These are phyloP conservation scores for Epizoanthus rinbou DNA, from an alignment of 92 coral and sea anemone species.

Conservation along the genomic window DNA sequence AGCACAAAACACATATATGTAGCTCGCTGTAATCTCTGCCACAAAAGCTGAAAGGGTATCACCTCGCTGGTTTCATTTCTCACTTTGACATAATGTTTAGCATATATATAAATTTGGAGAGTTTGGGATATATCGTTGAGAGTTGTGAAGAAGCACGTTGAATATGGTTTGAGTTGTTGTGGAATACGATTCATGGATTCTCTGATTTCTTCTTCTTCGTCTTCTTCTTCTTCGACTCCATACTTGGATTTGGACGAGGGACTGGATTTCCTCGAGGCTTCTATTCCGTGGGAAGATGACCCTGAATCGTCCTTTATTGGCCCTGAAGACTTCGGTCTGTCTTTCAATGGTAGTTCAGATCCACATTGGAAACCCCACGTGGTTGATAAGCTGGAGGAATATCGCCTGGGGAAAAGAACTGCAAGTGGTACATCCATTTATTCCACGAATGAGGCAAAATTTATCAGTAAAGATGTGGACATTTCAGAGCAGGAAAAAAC, in stretches of 20 bases:
- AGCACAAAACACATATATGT: not conserved
- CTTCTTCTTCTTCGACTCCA: slow-evolving; percentile 33
- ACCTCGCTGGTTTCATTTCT: not conserved
- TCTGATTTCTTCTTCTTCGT: slow-evolving; percentile 18
- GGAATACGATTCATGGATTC: slow-evolving; percentile 13
- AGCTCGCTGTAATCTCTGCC: not conserved
- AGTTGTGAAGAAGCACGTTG: not conserved
- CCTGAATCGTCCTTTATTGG: slow-evolving; percentile 17
- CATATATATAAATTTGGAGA: not conserved
- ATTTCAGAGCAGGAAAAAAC: not conserved
- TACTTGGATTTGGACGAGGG: slow-evolving; percentile 30
- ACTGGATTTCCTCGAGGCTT: slow-evolving; percentile 28
- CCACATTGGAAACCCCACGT: not conserved
- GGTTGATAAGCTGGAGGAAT: slow-evolving; percentile 37
- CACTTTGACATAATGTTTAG: not conserved
- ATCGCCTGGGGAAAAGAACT: slow-evolving; percentile 41
- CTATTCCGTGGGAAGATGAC: slow-evolving; percentile 36
- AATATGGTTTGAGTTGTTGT: not conserved
- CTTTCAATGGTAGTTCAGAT: not conserved
- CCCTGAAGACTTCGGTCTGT: slow-evolving; percentile 36
- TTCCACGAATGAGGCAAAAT: not conserved
- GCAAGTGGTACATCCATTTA: slow-evolving; percentile 28
- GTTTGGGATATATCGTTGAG: not conserved
- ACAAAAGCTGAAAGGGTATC: not conserved
- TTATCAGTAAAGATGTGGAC: not conserved